Evolutionary conservation across 2,888 invertebrate genomes (phyloP).

Genomic region (Agonopterix heracliana): DNA sequence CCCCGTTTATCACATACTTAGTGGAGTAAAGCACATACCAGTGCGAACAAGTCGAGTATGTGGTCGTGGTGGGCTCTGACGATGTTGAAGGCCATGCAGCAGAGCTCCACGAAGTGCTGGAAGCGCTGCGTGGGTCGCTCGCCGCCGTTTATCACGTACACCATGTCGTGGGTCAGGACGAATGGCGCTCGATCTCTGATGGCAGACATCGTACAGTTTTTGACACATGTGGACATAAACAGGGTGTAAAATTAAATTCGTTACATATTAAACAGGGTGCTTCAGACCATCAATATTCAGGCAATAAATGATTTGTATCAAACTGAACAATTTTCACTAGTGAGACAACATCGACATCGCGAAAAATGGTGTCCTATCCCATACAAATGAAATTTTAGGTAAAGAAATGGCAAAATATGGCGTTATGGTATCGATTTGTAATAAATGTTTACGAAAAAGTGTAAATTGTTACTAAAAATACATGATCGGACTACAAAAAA

Average conservation of each 20-base stretch:
- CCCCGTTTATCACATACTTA: constrained; percentile 99
- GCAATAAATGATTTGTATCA: background rate
- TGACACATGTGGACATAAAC: no score
- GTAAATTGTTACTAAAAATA: no score
- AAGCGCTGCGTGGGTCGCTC: constrained; percentile 94
- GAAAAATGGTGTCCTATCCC: no score
- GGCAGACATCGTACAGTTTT: background rate
- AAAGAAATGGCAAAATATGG: no score
- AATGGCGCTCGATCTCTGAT: constrained; percentile 96
- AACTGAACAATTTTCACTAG: no score
- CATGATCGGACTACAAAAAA: no score
- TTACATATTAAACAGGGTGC: no score
- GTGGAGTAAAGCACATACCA: constrained; percentile 76
- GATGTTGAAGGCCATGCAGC: constrained; percentile 97
- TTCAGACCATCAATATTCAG: background rate
- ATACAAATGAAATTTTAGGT: no score
- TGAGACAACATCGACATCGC: no score
- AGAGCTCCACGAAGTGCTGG: constrained; percentile 98
- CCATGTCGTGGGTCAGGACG: constrained; percentile 99
- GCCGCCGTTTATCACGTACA: constrained; percentile 98
- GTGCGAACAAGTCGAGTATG: constrained; percentile 91
- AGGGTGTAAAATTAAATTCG: no score
- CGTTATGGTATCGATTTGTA: no score
- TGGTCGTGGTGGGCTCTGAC: constrained; percentile 93
- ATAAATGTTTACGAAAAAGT: no score